These are phyloP conservation scores for Oreocharis arfaki DNA, from an alignment of 2,113 vertebrate species.

Conservation along the genomic window DNA sequence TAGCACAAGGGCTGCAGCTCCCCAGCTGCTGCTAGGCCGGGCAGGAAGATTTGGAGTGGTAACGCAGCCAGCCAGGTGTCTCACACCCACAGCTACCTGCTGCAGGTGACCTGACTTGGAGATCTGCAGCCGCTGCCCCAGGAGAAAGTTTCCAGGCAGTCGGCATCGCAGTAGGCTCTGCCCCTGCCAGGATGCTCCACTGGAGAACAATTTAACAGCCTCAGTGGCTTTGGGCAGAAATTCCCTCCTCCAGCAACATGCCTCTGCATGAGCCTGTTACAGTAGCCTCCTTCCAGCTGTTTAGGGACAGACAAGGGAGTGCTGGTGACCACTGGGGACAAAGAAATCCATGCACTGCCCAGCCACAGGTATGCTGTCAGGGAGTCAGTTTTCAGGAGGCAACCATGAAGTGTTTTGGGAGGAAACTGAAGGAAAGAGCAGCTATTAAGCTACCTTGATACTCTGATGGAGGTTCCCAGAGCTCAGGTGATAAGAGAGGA, in stretches of 20 bases:
- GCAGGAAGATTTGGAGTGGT: background rate
- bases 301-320: background rate
- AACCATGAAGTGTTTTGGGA: background rate
- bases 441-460: background rate
- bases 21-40: background rate
- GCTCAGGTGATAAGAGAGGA: background rate
- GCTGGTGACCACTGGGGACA: accelerated
- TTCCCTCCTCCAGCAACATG: accelerated
- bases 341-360: background rate
- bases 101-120: background rate
- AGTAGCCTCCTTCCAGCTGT: background rate
- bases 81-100: background rate
- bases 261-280: background rate
- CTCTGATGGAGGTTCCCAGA: background rate
- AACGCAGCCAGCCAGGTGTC: background rate
- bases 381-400: background rate
- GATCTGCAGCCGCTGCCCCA: background rate
- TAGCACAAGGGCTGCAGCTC: background rate
- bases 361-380: background rate
- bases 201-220: background rate
- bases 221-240: background rate
- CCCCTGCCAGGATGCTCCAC: background rate
- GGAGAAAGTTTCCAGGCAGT: background rate
- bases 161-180: accelerated
- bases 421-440: background rate